These are phyloP conservation scores for Procavia capensis DNA, from an alignment of 2,113 vertebrate genomes.

Conservation along the genomic window DNA sequence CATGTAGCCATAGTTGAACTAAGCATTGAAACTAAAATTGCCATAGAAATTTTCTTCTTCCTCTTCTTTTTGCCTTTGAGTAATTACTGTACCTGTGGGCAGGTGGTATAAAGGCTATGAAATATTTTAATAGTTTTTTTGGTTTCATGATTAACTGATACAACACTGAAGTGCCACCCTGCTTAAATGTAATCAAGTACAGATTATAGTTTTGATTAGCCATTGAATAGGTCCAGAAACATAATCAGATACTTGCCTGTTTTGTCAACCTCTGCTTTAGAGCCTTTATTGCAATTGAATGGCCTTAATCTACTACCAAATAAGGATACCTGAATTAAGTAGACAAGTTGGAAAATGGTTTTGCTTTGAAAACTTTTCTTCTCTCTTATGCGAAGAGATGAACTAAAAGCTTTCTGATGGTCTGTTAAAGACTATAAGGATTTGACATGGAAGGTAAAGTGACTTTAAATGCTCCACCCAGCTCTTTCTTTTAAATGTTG, in stretches of 20 bases:
- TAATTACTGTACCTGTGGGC: constrained; percentile 84
- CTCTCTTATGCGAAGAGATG: constrained; percentile 19
- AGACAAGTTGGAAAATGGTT: constrained; percentile 67
- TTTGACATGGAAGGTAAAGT: constrained; percentile 21
- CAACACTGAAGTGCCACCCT: constrained; percentile 81
- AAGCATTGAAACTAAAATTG: constrained; percentile 56
- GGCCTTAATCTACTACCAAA: constrained; percentile 83
- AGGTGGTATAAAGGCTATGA: constrained; percentile 74
- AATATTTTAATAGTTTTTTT: constrained; percentile 81
- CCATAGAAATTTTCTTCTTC: constrained; percentile 57
- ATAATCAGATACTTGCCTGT: constrained; percentile 88
- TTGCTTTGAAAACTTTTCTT: constrained; percentile 72
- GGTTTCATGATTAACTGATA: constrained; percentile 87
- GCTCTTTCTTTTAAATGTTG: neutral
- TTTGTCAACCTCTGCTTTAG: constrained; percentile 84
- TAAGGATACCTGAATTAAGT: constrained; percentile 81
- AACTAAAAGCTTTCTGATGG: constrained; percentile 30
- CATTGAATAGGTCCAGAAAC: constrained; percentile 87
- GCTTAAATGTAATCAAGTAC: constrained; percentile 88
- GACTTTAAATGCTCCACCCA: neutral
- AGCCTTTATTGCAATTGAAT: constrained; percentile 82
- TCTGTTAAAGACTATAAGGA: constrained; percentile 16
- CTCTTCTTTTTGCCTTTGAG: constrained; percentile 72
- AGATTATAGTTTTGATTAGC: constrained; percentile 89
- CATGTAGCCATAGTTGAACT: constrained; percentile 57